phyloP scores from a whole-genome alignment of 2,113 vertebrate species.

The Cacatua alba region DNA sequence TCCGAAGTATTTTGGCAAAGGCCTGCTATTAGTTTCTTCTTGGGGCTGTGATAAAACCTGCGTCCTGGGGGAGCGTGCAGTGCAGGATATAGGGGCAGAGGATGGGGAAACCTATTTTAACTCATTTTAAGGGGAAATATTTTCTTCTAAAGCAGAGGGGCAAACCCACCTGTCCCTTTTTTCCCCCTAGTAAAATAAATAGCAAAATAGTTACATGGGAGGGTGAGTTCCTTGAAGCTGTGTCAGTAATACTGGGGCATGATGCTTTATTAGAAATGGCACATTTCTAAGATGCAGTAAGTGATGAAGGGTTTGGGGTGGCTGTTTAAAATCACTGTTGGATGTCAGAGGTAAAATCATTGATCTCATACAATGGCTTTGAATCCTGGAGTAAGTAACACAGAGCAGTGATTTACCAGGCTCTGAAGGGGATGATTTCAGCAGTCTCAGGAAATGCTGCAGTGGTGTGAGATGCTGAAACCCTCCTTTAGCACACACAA shows the following conservation, averaged over 20 bases:
- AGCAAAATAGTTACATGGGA: background rate
- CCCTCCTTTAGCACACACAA: background rate
- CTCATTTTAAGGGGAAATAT: background rate
- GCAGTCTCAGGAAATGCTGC: background rate
- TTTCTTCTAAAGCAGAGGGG: background rate
- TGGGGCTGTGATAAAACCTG: background rate
- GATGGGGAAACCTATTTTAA: background rate
- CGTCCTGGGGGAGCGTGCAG: background rate
- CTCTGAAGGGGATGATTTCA: background rate
- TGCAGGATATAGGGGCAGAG: background rate
- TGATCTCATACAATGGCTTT: background rate
- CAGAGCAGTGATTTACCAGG: background rate
- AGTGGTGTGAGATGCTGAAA: background rate
- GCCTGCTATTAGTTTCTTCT: constrained; percentile 14
- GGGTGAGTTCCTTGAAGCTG: background rate
- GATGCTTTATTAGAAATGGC: background rate
- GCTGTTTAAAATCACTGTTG: background rate
- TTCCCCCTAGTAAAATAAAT: background rate
- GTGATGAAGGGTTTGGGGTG: background rate
- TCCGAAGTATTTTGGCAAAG: constrained; percentile 25
- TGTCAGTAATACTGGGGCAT: background rate
- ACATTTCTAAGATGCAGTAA: rapidly evolving
- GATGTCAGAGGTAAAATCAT: background rate
- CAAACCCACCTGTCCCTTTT: background rate
- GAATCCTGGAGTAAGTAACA: background rate